These are phyloP conservation scores for Zaprionus davidi DNA, from an alignment of 1,140 invertebrate genomes.

Conservation along the genomic window DNA sequence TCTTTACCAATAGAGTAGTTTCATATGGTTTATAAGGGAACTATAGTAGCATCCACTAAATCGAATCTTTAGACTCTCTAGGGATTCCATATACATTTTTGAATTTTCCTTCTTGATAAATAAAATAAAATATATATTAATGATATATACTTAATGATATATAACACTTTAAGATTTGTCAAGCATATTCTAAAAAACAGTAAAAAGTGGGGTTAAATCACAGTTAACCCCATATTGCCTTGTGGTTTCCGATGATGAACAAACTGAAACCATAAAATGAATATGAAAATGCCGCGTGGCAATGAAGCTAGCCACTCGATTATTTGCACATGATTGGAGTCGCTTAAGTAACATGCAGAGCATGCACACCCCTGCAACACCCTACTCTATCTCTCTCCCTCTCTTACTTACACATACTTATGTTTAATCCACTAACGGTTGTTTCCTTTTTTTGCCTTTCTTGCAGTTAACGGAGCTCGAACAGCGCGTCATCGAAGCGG, in stretches of 20 bases:
- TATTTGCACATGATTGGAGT: constrained; percentile 58
- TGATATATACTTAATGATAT: not conserved
- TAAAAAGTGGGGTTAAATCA: not conserved
- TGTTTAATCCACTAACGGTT: constrained; percentile 5
- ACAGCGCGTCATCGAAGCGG: constrained; percentile 94
- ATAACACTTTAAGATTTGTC: not conserved
- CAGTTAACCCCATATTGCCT: not conserved
- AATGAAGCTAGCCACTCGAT: constrained; percentile 36
- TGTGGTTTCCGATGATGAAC: not conserved
- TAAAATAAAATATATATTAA: too few species aligned
- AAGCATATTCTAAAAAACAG: not conserved
- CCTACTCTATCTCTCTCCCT: not conserved
- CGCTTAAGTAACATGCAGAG: constrained; percentile 30
- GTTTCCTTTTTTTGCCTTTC: constrained; percentile 81
- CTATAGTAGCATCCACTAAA: too few species aligned
- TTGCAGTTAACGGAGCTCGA: constrained; percentile 96
- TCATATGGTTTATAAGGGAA: too few species aligned
- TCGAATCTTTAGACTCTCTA: too few species aligned
- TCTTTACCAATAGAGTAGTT: too few species aligned
- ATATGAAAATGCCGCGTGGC: constrained; percentile 26
- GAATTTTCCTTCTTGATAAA: too few species aligned
- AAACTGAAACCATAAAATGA: constrained; percentile 24
- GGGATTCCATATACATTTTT: too few species aligned
- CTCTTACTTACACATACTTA: not conserved
- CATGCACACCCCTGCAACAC: not conserved